A percentile compares a stretch with the other conserved stretches of the same genome.
Conservation (phyloP, 2,888 invertebrate species). For the Parnassius glacialis region DNA sequence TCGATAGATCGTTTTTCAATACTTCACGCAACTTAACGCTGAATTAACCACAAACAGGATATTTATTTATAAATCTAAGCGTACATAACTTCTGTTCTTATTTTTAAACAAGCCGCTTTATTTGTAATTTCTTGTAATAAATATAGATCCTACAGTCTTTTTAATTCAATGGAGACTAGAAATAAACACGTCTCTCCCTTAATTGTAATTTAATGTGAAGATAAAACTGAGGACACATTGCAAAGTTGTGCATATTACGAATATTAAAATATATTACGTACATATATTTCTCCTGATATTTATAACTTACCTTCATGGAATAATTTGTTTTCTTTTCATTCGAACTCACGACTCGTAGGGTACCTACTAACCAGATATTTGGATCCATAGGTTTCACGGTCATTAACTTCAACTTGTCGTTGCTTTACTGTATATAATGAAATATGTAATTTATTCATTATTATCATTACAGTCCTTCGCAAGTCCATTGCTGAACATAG, state of each 20-base stretch:
- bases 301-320: neutral
- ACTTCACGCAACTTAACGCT: conserved; percentile 15
- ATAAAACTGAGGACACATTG: conserved; percentile 62
- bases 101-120: conserved; percentile 16
- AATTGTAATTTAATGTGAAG: conserved; percentile 53
- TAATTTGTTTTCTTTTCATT: no score
- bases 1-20: conserved; percentile 16
- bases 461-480: no score
- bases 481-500: no score
- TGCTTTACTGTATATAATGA: no score
- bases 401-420: no score
- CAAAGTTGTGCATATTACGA: conserved; percentile 52
- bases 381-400: no score
- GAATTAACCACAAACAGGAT: conserved; percentile 1
- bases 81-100: conserved; percentile 3
- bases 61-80: conserved; percentile 18
- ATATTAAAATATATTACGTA: conserved; percentile 30
- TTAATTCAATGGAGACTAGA: conserved; percentile 19
- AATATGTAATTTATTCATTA: no score
- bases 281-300: neutral
- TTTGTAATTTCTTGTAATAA: conserved; percentile 8
- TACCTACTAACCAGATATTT: no score
- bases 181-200: conserved; percentile 43
- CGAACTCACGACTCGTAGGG: no score
- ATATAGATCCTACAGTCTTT: conserved; percentile 14